Conservation (phyloP, 1,140 invertebrate species). For the Alviniconcha marisindica region DNA sequence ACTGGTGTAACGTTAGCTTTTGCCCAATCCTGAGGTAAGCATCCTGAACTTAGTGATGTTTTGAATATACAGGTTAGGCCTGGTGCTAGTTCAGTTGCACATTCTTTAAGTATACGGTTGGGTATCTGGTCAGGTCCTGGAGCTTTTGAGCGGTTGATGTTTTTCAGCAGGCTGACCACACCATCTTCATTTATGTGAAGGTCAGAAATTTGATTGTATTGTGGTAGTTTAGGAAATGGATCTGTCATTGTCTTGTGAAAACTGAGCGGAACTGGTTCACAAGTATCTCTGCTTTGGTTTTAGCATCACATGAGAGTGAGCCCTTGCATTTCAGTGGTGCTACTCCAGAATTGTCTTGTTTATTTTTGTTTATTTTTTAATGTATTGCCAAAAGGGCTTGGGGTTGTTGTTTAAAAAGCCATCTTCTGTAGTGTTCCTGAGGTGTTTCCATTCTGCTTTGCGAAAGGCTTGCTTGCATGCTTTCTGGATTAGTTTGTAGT, state of each 20-base stretch:
- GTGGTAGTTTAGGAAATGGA: neutral
- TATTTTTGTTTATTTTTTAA: too few species aligned
- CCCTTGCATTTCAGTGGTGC: conserved; percentile 35
- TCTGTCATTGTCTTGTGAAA: conserved; percentile 14
- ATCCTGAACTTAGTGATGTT: conserved; percentile 28
- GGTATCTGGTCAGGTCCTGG: conserved; percentile 21
- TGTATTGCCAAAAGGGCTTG: too few species aligned
- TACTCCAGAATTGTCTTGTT: too few species aligned
- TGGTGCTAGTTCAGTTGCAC: neutral
- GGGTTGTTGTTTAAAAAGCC: neutral
- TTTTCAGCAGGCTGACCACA: conserved; percentile 27
- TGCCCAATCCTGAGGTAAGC: conserved; percentile 25
- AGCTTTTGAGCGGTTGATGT: conserved; percentile 25
- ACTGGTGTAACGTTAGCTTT: conserved; percentile 30
- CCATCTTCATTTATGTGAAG: neutral
- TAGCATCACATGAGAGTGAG: neutral
- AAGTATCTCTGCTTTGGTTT: neutral
- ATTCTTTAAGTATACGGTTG: neutral
- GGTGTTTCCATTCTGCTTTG: too few species aligned
- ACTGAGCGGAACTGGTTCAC: conserved; percentile 37
- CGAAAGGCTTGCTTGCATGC: too few species aligned
- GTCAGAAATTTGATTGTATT: neutral
- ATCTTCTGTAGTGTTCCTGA: conserved; percentile 32
- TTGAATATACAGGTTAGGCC: neutral
- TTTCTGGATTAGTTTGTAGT: conserved; percentile 32